These are phyloP conservation scores for Battus philenor DNA, from an alignment of 1,140 invertebrate genomes.

Conservation along the genomic window DNA sequence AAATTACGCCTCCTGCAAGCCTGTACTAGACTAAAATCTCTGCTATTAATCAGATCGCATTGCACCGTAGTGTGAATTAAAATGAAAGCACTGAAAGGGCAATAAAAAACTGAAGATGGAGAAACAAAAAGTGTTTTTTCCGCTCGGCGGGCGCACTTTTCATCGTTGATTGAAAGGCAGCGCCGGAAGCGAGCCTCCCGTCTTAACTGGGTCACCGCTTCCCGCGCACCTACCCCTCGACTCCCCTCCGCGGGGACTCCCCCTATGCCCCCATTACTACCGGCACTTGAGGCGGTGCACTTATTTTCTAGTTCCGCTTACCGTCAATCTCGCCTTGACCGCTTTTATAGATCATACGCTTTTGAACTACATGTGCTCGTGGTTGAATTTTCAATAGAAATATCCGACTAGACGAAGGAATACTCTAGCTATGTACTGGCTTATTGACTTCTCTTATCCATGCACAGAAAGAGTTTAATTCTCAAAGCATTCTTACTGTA, in stretches of 20 bases:
- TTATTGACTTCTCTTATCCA: too few relatives aligned
- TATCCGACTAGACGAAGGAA: too few relatives aligned
- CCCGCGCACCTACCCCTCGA: conserved; percentile 9
- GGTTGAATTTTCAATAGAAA: too few relatives aligned
- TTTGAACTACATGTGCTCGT: too few relatives aligned
- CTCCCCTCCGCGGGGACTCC: neutral
- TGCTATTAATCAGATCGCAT: too few relatives aligned
- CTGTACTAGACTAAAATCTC: too few relatives aligned
- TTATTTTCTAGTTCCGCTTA: conserved; percentile 8
- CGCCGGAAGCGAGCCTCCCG: conserved; percentile 27
- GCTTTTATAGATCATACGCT: neutral
- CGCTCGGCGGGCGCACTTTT: conserved; percentile 28
- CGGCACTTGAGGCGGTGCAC: conserved; percentile 4
- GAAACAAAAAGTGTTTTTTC: conserved; percentile 27
- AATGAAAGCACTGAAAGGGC: conserved; percentile 7
- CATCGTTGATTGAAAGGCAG: conserved; percentile 31
- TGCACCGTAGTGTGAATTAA: too few relatives aligned
- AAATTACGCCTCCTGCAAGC: too few relatives aligned
- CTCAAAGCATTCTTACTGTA: too few relatives aligned
- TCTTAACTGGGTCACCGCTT: conserved; percentile 29
- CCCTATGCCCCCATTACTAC: conserved; percentile 8
- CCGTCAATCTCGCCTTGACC: conserved; percentile 7
- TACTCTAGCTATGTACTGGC: too few relatives aligned
- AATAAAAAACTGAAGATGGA: conserved; percentile 22
- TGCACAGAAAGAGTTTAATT: too few relatives aligned